Conservation (phyloP, 1,140 invertebrate species). For the Leptinotarsa defecta region DNA sequence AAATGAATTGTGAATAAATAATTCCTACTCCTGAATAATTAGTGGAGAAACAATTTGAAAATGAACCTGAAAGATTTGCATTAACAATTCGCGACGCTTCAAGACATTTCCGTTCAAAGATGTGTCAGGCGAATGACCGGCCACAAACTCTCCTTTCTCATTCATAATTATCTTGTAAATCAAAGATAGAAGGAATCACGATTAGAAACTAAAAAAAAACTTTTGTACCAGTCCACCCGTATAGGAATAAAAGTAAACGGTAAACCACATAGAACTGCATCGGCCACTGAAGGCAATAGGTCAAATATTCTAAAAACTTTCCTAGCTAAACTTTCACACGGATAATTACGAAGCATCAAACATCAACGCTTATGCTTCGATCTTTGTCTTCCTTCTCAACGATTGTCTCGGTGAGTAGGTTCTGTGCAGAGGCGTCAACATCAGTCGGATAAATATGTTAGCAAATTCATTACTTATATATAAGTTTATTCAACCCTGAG, state of each 20-base stretch:
- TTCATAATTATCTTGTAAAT: not conserved
- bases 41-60: too few relatives aligned
- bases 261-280: constrained; percentile 15
- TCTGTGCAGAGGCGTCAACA: not conserved
- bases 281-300: constrained; percentile 24
- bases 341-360: constrained; percentile 18
- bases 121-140: too few relatives aligned
- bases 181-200: not conserved
- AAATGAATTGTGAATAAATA: too few relatives aligned
- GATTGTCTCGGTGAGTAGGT: not conserved
- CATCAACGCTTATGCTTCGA: constrained; percentile 2
- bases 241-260: constrained; percentile 9
- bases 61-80: too few relatives aligned
- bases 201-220: not conserved
- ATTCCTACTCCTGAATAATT: too few relatives aligned
- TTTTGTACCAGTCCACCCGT: not conserved
- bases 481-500: too few relatives aligned
- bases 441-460: too few relatives aligned
- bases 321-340: constrained; percentile 19
- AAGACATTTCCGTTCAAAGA: too few relatives aligned
- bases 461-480: too few relatives aligned
- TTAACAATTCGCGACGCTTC: too few relatives aligned
- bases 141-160: not conserved
- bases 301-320: constrained; percentile 24
- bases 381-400: constrained; percentile 14